A percentile compares a stretch with the other conserved stretches of the same genome.
phyloP scores from a whole-genome alignment of 2,113 vertebrate species.

The Muntiacus reevesi region DNA sequence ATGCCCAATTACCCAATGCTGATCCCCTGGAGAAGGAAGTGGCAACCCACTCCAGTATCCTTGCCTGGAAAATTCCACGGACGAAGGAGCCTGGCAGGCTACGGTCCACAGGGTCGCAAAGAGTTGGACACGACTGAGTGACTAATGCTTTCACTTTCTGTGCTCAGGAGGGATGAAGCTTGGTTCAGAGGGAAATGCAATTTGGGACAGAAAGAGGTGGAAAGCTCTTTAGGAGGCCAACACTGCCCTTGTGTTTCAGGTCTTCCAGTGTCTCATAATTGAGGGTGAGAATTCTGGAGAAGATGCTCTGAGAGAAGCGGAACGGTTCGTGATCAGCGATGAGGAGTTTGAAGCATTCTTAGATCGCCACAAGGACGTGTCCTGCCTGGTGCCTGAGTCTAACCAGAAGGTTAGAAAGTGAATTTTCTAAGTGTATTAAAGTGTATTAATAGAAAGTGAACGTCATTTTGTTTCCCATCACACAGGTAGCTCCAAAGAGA shows the following conservation, averaged over 20 bases:
- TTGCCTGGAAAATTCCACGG: not conserved
- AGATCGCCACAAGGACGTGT: conserved; percentile 84
- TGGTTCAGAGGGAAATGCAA: not conserved
- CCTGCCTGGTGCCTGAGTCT: conserved; percentile 93
- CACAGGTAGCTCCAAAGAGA: accelerated
- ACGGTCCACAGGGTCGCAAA: not conserved
- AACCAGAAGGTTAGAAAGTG: conserved; percentile 91
- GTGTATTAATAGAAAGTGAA: not conserved
- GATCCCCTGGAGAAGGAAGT: not conserved
- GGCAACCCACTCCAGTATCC: not conserved
- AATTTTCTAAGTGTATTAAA: not conserved
- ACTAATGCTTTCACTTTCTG: not conserved
- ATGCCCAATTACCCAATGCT: not conserved
- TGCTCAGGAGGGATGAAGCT: not conserved
- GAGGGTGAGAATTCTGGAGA: conserved; percentile 93
- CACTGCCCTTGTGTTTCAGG: conserved; percentile 73
- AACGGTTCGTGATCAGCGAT: conserved; percentile 87
- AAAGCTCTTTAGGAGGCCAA: conserved; percentile 75
- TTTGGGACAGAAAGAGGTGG: accelerated
- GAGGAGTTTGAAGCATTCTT: conserved; percentile 90
- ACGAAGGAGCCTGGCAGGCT: not conserved
- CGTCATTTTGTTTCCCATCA: accelerated
- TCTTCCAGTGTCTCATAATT: conserved; percentile 95
- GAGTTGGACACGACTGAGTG: not conserved
- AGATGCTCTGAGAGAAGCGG: conserved; percentile 88